A percentile compares a stretch with the other conserved stretches of the same genome.
Evolutionary conservation across 2,888 invertebrate species (phyloP).

Genomic region (Chaetogeoica ovagalla): DNA sequence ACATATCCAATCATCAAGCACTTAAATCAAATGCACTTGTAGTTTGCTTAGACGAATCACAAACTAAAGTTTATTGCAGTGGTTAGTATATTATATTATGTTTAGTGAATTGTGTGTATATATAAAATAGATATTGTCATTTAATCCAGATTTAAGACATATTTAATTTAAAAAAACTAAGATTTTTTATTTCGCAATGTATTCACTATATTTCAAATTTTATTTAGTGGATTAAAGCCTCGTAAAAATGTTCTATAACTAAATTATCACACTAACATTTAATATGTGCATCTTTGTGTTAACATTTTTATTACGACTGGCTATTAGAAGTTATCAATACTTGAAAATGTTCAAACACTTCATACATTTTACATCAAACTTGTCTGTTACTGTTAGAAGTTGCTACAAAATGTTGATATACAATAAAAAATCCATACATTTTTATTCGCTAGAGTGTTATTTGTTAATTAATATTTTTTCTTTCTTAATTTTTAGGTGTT

Average conservation of each 20-base stretch:
- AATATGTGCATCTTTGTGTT: not conserved
- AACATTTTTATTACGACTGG: not conserved
- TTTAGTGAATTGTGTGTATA: too few relatives aligned
- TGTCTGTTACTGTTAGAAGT: not conserved
- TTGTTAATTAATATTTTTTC: not conserved
- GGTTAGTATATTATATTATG: slow-evolving; percentile 61
- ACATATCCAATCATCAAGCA: slow-evolving; percentile 76
- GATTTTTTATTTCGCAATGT: too few relatives aligned
- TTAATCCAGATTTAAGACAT: not conserved
- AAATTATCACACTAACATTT: not conserved
- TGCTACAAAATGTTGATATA: not conserved
- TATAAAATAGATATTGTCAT: not conserved
- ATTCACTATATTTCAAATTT: not conserved
- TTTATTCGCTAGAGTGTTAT: not conserved
- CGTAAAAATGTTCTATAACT: too few relatives aligned
- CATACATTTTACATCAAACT: too few relatives aligned
- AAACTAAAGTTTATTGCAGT: slow-evolving; percentile 73
- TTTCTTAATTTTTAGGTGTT: slow-evolving; percentile 69
- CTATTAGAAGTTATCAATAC: too few relatives aligned
- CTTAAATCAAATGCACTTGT: slow-evolving; percentile 81
- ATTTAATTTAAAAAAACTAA: too few relatives aligned
- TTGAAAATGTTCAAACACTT: too few relatives aligned
- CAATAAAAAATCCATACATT: not conserved
- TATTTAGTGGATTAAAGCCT: not conserved
- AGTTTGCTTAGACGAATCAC: slow-evolving; percentile 72